These are phyloP conservation scores for Pachycephala philippinensis DNA, from an alignment of 2,113 vertebrate genomes.

Conservation along the genomic window DNA sequence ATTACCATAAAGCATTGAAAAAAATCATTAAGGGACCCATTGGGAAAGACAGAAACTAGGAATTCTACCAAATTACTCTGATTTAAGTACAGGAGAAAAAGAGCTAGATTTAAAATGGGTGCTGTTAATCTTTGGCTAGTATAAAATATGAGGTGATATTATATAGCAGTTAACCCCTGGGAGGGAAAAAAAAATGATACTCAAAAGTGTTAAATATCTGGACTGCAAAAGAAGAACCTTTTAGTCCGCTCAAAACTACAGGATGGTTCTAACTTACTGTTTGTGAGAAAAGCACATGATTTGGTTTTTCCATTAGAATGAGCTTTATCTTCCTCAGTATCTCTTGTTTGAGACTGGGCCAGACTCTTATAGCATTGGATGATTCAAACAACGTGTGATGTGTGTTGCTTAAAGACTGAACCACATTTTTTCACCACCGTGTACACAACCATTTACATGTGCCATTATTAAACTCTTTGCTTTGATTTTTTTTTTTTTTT, in stretches of 20 bases:
- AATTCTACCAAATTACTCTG: background rate
- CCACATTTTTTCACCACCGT: background rate
- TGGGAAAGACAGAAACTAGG: background rate
- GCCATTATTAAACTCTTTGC: background rate
- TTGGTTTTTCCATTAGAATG: slow-evolving; percentile 37
- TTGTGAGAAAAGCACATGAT: background rate
- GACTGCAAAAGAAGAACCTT: background rate
- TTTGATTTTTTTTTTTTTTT: background rate
- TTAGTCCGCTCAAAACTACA: slow-evolving; percentile 21
- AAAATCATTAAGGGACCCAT: background rate
- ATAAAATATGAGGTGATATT: background rate
- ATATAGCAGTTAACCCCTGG: background rate
- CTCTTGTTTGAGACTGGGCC: slow-evolving; percentile 4
- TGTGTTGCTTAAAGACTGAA: background rate
- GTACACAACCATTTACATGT: background rate
- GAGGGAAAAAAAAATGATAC: background rate
- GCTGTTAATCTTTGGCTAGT: background rate
- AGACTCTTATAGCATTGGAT: background rate
- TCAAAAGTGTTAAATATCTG: background rate
- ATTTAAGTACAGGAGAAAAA: background rate
- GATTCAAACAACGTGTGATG: slow-evolving; percentile 33
- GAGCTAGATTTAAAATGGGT: background rate
- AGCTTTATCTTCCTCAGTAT: slow-evolving; percentile 58
- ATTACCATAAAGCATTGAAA: background rate
- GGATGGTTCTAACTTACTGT: background rate